Conservation (phyloP, 2,113 vertebrate species). For the Cricetomys ansorgei region DNA sequence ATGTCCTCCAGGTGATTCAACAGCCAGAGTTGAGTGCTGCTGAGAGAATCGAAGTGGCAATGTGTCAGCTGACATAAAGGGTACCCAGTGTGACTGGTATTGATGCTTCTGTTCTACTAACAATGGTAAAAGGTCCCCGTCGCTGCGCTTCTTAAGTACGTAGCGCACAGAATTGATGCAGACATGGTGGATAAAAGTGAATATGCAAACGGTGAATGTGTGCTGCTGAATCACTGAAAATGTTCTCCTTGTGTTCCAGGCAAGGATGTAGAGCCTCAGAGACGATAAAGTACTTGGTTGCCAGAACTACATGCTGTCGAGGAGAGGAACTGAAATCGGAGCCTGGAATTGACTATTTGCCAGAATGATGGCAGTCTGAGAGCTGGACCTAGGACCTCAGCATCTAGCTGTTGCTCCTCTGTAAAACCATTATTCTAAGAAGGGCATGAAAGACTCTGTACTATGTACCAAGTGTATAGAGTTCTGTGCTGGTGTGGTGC, state of each 20-base stretch:
- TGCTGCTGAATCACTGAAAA: neutral
- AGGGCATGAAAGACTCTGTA: neutral
- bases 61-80: neutral
- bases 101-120: neutral
- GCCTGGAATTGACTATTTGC: no score
- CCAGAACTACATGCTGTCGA: neutral
- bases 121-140: neutral
- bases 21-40: neutral
- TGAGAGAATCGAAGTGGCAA: neutral
- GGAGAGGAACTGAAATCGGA: neutral
- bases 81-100: no score
- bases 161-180: neutral
- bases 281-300: neutral
- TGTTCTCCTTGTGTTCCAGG: neutral
- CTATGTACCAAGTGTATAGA: accelerated
- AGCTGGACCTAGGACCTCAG: neutral
- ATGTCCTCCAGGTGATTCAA: neutral
- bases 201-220: neutral
- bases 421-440: neutral
- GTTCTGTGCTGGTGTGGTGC: no score
- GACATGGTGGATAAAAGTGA: neutral
- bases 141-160: neutral
- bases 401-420: neutral
- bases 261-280: neutral
- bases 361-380: neutral